Evolutionary conservation across 30 jellyfish, hydroid and myxozoan genomes (phyloP), one percentile per base, ranked within the genome.

Genomic region (Sanderia malayensis): DNA sequence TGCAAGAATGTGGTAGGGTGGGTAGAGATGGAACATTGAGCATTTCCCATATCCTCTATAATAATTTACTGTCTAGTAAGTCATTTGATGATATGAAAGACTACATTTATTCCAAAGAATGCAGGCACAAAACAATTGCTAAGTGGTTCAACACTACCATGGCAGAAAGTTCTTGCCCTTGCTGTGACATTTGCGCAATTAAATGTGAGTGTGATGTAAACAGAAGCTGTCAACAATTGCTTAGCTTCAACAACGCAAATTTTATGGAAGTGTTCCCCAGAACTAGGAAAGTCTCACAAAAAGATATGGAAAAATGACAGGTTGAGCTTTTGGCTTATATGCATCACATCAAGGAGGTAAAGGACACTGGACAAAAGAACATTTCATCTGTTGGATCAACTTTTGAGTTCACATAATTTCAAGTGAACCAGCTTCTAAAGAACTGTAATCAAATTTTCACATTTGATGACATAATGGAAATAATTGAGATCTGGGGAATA

Each of bases 11-110:
- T 26, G 83, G 78, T 41, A 46, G 83, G 24, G 73, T 29, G 15
- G 83, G 83, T 49, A 26, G 83, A 21, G 73, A 71, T 71, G 83
- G 83, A 2, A 24, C 1, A n/a, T 47, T n/a, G 8, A 71, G 83
- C 49, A 20, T n/a, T 20, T 15, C 33, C 33, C 26, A 15, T 49
- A 30, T 71, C 1, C 31, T 71, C n/a, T 49, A 71, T 57, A 71
- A 71, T 52, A 27, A 75, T 57, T 27, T 71, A 26, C 72, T 49
- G 33, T 41, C 18, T 13, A n/a, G 75, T 71, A 33, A 44, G 26
- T 57, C n/a, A 19, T 31, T 19, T 19, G 26, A 57, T 57, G 69
- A 57, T 57, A 57, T 57, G 34, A 57, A 34, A 8, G 69, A 57
- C 34, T 34, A 19, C 26, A 34, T 57, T 19, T 11, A 8, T 57